Percentiles rank a stretch among this genome's conserved stretches.
phyloP scores from a whole-genome alignment of 92 coral and sea anemone genomes.

The Phymanthus crucifer region DNA sequence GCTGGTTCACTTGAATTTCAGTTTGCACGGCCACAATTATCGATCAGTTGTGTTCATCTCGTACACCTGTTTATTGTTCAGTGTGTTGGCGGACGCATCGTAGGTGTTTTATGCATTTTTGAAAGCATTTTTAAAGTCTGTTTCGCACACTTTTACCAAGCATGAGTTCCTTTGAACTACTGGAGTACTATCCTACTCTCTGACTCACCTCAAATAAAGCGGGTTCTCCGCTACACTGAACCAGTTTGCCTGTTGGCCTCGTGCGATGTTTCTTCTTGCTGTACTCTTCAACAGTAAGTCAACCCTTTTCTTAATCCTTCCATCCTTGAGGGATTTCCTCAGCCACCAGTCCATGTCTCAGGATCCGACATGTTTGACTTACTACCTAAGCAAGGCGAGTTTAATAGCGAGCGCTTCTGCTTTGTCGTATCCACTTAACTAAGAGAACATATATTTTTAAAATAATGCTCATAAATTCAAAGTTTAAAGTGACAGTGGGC shows the following conservation, averaged over 20 bases:
- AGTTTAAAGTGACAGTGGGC: not conserved
- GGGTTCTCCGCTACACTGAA: not conserved
- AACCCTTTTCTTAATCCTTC: not conserved
- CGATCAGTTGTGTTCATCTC: not conserved
- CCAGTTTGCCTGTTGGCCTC: not conserved
- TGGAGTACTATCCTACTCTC: not conserved
- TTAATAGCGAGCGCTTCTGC: not conserved
- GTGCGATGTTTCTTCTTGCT: not conserved
- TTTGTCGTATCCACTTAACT: not conserved
- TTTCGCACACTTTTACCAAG: constrained; percentile 4
- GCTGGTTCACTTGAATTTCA: not conserved
- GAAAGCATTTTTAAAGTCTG: not conserved
- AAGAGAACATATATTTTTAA: not conserved
- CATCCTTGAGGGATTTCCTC: not conserved
- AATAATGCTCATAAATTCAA: not conserved
- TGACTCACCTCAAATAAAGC: not conserved
- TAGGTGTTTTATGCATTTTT: constrained; percentile 18
- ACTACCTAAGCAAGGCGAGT: not conserved
- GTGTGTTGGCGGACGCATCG: constrained; percentile 32
- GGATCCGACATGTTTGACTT: not conserved
- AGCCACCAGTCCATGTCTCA: not conserved
- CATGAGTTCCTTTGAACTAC: not conserved
- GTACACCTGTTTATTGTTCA: not conserved
- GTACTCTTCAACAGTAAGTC: not conserved
- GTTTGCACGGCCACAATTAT: not conserved